A percentile compares a stretch with the other conserved stretches of the same genome.
Evolutionary conservation across 2,888 invertebrate species (phyloP).

Genomic region (Monopis laevigella): DNA sequence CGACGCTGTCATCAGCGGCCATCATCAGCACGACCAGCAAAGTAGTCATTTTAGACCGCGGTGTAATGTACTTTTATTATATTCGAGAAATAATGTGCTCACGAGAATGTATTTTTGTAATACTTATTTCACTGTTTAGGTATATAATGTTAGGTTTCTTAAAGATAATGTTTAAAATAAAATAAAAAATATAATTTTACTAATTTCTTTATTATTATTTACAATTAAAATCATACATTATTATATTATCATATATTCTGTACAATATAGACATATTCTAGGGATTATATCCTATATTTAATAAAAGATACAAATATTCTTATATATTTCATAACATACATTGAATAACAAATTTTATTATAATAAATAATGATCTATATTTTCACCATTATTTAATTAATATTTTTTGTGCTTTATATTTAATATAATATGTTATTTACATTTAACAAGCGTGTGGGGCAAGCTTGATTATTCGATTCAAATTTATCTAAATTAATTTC

Average conservation of each 20-base stretch:
- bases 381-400: slow-evolving; percentile 22
- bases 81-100: too few species aligned
- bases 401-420: slow-evolving; percentile 40
- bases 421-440: slow-evolving; percentile 40
- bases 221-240: slow-evolving; percentile 51
- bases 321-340: slow-evolving; percentile 39
- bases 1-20: too few species aligned
- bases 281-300: slow-evolving; percentile 47
- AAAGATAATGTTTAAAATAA: too few species aligned
- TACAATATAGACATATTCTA: slow-evolving; percentile 46
- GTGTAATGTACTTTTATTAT: too few species aligned
- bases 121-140: too few species aligned
- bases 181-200: slow-evolving; percentile 38
- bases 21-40: too few species aligned
- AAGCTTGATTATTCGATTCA: slow-evolving; percentile 39
- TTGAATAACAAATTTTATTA: slow-evolving; percentile 35
- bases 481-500: not conserved
- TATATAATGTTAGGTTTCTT: too few species aligned
- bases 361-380: slow-evolving; percentile 32
- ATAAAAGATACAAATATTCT: slow-evolving; percentile 49
- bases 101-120: too few species aligned
- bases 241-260: slow-evolving; percentile 24
- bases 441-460: slow-evolving; percentile 54
- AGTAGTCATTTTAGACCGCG: too few species aligned
- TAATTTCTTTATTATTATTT: slow-evolving; percentile 58